These are phyloP conservation scores for Hololepta plana DNA, from an alignment of 2,888 invertebrate species.

Conservation along the genomic window DNA sequence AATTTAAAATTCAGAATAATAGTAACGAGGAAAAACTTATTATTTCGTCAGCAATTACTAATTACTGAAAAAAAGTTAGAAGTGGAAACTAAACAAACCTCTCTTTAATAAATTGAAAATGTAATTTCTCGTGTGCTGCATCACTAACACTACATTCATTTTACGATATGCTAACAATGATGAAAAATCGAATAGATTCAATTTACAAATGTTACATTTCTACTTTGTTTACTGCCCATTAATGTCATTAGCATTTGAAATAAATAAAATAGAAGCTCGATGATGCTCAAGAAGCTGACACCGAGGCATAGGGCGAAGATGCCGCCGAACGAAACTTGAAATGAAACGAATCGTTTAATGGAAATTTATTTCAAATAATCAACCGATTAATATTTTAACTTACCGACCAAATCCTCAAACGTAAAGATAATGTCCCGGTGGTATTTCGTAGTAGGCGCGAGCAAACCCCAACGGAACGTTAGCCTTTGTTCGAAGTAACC, in stretches of 20 bases:
- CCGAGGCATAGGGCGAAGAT: conserved; percentile 43
- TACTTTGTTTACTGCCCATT: too few species aligned
- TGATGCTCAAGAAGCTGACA: conserved; percentile 41
- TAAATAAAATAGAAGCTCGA: conserved; percentile 37
- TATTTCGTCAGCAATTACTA: too few species aligned
- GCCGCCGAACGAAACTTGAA: conserved; percentile 43
- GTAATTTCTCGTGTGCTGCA: too few species aligned
- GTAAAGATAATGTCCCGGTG: conserved; percentile 42
- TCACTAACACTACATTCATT: too few species aligned
- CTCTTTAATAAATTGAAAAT: too few species aligned
- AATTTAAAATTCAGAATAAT: too few species aligned
- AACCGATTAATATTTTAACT: conserved; percentile 10
- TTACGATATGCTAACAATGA: too few species aligned
- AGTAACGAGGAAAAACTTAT: too few species aligned
- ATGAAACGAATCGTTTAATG: conserved; percentile 6
- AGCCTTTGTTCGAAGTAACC: conserved; percentile 28
- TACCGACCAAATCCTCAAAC: conserved; percentile 43
- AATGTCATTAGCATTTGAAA: conserved; percentile 18
- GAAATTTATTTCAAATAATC: conserved; percentile 1
- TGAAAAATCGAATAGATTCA: too few species aligned
- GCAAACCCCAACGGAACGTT: conserved; percentile 31
- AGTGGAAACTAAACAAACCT: too few species aligned
- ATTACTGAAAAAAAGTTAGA: too few species aligned
- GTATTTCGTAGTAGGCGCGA: conserved; percentile 36
- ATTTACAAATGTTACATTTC: too few species aligned